Evolutionary conservation across 2,888 invertebrate genomes (phyloP).

Genomic region (Tromatobia lineatoria): DNA sequence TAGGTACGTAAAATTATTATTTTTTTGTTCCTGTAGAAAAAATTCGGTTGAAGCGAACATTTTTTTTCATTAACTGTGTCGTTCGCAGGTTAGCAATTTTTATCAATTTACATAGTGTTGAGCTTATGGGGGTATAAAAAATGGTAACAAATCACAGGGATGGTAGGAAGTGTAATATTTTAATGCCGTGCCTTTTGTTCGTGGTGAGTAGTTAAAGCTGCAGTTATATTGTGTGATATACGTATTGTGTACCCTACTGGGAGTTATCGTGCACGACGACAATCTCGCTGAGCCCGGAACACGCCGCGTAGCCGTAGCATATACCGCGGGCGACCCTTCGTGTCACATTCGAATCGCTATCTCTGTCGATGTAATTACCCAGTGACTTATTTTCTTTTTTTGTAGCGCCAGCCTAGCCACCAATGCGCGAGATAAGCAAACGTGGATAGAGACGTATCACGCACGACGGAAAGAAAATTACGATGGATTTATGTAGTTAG

Average conservation of each 20-base stretch:
- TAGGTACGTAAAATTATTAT: too few species aligned
- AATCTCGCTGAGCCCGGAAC: constrained; percentile 59
- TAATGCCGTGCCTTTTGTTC: constrained; percentile 36
- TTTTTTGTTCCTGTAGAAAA: too few species aligned
- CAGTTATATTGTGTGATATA: constrained; percentile 30
- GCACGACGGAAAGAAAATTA: constrained; percentile 53
- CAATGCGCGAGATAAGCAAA: constrained; percentile 46
- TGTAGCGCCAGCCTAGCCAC: constrained; percentile 38
- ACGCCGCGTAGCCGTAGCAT: constrained; percentile 41
- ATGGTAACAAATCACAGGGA: constrained; percentile 13
- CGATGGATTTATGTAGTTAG: constrained; percentile 1
- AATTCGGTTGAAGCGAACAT: too few species aligned
- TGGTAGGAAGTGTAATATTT: constrained; percentile 5
- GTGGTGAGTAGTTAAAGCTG: constrained; percentile 33
- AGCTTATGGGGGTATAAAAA: neutral
- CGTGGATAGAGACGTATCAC: constrained; percentile 59
- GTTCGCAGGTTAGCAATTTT: neutral
- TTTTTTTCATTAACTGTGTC: neutral
- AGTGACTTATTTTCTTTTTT: constrained; percentile 73
- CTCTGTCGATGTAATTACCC: constrained; percentile 79
- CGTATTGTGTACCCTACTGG: constrained; percentile 42
- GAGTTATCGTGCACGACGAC: constrained; percentile 64
- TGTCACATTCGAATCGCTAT: constrained; percentile 77
- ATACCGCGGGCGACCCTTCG: constrained; percentile 72
- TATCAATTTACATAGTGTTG: constrained; percentile 5